Evolutionary conservation across 2,888 invertebrate species (phyloP).

Genomic region (Opisthograptis luteolata): DNA sequence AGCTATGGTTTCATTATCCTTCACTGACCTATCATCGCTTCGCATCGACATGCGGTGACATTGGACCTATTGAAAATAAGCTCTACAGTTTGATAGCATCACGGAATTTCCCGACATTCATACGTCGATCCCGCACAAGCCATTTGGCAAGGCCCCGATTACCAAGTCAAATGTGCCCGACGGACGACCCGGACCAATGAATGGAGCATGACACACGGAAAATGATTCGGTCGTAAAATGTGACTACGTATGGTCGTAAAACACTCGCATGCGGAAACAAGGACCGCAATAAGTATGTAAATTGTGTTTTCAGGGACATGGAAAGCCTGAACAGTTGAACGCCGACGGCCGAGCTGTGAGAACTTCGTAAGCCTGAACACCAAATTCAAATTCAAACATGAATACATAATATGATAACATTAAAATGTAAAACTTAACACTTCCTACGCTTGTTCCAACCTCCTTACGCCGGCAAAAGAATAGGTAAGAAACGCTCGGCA

Average conservation of each 20-base stretch:
- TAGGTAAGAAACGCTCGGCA: too few species aligned
- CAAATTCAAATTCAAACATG: too few species aligned
- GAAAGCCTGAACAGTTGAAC: neutral
- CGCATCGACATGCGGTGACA: too few species aligned
- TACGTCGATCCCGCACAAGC: constrained; percentile 12
- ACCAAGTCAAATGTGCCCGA: constrained; percentile 45
- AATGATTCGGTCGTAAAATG: constrained; percentile 16
- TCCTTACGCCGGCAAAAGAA: too few species aligned
- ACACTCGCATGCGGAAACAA: constrained; percentile 3
- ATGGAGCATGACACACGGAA: constrained; percentile 36
- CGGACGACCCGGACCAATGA: constrained; percentile 33
- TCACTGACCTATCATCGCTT: too few species aligned
- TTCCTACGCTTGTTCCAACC: too few species aligned
- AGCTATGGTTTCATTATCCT: too few species aligned
- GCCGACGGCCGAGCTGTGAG: too few species aligned
- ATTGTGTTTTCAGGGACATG: neutral
- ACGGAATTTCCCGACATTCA: constrained; percentile 8
- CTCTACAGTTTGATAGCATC: constrained; percentile 16
- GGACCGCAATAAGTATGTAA: neutral
- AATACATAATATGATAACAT: too few species aligned
- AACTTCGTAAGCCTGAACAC: too few species aligned
- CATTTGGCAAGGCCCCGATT: constrained; percentile 32
- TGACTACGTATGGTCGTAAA: constrained; percentile 12
- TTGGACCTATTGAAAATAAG: too few species aligned
- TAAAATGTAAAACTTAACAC: too few species aligned